phyloP scores from a whole-genome alignment of 2,888 invertebrate genomes.

The Scaptomyza reducta region DNA sequence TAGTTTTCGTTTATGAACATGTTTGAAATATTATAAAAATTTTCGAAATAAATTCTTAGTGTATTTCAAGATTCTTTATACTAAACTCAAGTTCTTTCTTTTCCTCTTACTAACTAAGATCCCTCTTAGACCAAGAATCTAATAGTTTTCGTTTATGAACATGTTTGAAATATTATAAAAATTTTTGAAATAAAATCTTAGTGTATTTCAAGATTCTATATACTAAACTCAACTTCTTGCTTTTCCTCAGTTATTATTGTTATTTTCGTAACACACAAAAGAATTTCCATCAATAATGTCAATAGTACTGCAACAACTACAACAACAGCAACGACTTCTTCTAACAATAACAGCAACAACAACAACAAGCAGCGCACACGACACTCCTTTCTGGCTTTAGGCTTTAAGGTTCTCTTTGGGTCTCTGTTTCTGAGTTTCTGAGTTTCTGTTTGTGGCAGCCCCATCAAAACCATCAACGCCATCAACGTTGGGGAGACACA shows the following conservation, averaged over 20 bases:
- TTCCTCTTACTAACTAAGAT: conserved; percentile 14
- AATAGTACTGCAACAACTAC: conserved; percentile 63
- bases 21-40: no score
- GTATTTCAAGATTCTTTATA: conserved; percentile 14
- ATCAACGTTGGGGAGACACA: conserved; percentile 25
- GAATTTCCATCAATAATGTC: conserved; percentile 81
- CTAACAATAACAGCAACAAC: conserved; percentile 49
- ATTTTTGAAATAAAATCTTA: conserved; percentile 1
- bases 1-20: no score
- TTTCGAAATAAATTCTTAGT: conserved; percentile 8
- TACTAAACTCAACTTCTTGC: conserved; percentile 25
- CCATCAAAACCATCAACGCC: conserved; percentile 30
- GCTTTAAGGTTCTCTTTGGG: conserved; percentile 29
- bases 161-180: no score
- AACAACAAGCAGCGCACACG: conserved; percentile 31
- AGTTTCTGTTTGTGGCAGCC: conserved; percentile 33
- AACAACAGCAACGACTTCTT: conserved; percentile 29
- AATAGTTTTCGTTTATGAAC: no score
- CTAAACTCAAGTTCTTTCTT: conserved; percentile 34
- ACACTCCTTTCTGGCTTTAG: conserved; percentile 58
- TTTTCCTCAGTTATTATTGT: conserved; percentile 39
- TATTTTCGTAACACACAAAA: conserved; percentile 67
- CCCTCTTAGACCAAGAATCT: no score
- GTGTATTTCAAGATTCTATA: conserved; percentile 24
- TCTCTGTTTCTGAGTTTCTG: no score